Percentiles rank a stretch among this genome's conserved stretches.
Conservation (phyloP, 2,888 invertebrate species). For the Diogma glabrata region DNA sequence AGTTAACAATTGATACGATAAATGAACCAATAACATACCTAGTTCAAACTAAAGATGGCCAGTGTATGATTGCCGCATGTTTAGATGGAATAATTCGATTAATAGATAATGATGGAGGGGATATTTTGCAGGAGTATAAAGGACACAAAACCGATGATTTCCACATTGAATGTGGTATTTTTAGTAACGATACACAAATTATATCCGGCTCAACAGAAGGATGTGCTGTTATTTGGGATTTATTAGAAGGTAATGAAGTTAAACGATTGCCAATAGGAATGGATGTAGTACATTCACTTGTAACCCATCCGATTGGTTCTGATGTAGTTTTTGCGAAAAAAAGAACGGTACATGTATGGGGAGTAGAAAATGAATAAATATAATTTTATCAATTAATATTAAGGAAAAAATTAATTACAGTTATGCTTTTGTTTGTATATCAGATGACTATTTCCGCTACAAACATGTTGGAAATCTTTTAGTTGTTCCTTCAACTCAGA, state of each 20-base stretch:
- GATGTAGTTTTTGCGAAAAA: constrained; percentile 32
- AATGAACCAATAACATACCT: constrained; percentile 76
- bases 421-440: too few relatives aligned
- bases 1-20: constrained; percentile 70
- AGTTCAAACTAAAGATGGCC: constrained; percentile 80
- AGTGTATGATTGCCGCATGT: constrained; percentile 78
- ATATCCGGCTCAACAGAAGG: constrained; percentile 87
- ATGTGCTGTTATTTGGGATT: constrained; percentile 55
- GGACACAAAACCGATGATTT: constrained; percentile 78
- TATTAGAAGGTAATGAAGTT: constrained; percentile 59
- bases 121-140: constrained; percentile 61
- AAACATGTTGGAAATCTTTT: too few relatives aligned
- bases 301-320: constrained; percentile 57
- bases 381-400: too few relatives aligned
- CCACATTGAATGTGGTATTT: constrained; percentile 76
- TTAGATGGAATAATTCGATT: constrained; percentile 72
- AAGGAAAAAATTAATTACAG: too few relatives aligned
- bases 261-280: constrained; percentile 33
- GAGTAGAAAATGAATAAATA: constrained; percentile 4
- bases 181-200: constrained; percentile 72
- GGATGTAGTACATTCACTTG: constrained; percentile 64
- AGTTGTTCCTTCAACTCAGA: too few relatives aligned
- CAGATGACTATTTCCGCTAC: too few relatives aligned
- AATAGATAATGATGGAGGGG: constrained; percentile 79
- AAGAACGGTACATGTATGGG: constrained; percentile 30